Evolutionary conservation across 2,888 invertebrate species (phyloP), one percentile per base, ranked within the genome.

Genomic region (Idaea straminata): DNA sequence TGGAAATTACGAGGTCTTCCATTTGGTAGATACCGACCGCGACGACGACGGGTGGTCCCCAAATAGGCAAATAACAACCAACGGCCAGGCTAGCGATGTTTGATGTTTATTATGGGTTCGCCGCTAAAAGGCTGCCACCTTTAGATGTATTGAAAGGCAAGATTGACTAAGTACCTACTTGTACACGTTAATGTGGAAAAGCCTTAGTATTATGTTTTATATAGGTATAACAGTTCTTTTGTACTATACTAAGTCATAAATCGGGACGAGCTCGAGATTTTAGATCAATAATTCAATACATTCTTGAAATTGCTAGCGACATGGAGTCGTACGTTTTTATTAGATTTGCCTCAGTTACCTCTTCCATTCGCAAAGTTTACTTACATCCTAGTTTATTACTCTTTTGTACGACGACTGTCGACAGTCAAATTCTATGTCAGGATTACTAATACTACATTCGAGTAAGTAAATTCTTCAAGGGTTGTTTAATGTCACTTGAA

Each of bases 31-130:
- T 25, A 36, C 47, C 5, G 16, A 59, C 13, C 59, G 34, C 5
- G 35, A 25, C 25, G 38, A 36, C 58, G 62, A 62, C 61, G 62
- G 68, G 68, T 76, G 71, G 73, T 73, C 69, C 70, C 67, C 63
- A 71, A 70, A 70, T 72, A 75, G 73, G 66, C 76, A 72, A 76
- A 78, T 80, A 77, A 75, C 72, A 75, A 72, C 74, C 69, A 74
- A 72, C 72, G 65, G 64, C 66, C 67, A 71, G 67, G 70, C 70
- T 67, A 68, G 68, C 68, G 70, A 69, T 73, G 73, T 78, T 78
- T 78, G 73, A 75, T 77, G 75, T 81, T 78, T 78, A 74, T 74
- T 74, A 75, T 76, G 71, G 76, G 75, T 72, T 73, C 67, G 69
- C 72, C 68, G 71, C 69, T 67, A 62, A 64, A 67, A 61, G 64